A percentile compares a stretch with the other conserved stretches of the same genome.
phyloP scores from a whole-genome alignment of 2,113 vertebrate genomes.

The Emydocephalus ijimae region DNA sequence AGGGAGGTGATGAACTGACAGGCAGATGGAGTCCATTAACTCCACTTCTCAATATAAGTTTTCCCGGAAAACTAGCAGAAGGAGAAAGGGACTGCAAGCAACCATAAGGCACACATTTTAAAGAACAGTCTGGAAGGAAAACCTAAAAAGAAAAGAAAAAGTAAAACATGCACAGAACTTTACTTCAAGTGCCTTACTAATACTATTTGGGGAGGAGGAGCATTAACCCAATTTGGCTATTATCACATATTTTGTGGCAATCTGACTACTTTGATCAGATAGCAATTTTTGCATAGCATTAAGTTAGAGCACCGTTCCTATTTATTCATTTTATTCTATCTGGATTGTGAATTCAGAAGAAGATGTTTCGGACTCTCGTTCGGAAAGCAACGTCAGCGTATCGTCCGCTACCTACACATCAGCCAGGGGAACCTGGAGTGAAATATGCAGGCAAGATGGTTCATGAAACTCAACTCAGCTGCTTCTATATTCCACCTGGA shows the following conservation, averaged over 20 bases:
- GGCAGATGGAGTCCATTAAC: conserved; percentile 67
- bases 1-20: conserved; percentile 74
- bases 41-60: conserved; percentile 66
- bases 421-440: conserved; percentile 72
- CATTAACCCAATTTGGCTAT: conserved; percentile 2
- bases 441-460: conserved; percentile 86
- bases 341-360: conserved; percentile 30
- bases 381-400: conserved; percentile 64
- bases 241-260: neutral
- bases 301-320: conserved; percentile 23
- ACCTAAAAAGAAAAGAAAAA: conserved; percentile 38
- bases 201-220: neutral
- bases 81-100: conserved; percentile 42
- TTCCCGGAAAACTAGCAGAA: conserved; percentile 62
- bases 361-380: conserved; percentile 73
- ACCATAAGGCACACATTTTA: conserved; percentile 28
- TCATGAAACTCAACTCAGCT: conserved; percentile 83
- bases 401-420: conserved; percentile 74
- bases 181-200: conserved; percentile 19
- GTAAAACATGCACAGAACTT: neutral
- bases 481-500: conserved; percentile 82
- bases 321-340: neutral
- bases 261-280: neutral
- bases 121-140: conserved; percentile 39
- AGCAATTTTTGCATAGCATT: neutral